A percentile compares a stretch with the other conserved stretches of the same genome.
Evolutionary conservation across 2,797 vertebrate species (phyloP).

Genomic region (Cheracebus regulus): DNA sequence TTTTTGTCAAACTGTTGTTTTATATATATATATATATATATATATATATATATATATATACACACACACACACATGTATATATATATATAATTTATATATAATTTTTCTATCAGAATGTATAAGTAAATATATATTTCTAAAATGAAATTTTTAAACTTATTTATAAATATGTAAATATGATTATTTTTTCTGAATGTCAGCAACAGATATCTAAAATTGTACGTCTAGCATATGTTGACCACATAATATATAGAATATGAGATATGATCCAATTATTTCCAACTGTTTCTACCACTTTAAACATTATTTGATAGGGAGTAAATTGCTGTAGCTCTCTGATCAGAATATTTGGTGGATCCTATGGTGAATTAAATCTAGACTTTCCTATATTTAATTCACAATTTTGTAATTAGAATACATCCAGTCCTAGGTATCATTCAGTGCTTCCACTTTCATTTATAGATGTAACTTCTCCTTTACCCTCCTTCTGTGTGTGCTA

Average conservation of each 20-base stretch:
- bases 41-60: neutral
- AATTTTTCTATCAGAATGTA: neutral
- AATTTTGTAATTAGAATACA: neutral
- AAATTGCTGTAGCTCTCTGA: neutral
- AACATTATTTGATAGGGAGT: neutral
- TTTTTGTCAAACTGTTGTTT: neutral
- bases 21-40: no score
- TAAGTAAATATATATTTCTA: neutral
- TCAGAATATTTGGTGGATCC: neutral
- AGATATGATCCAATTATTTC: neutral
- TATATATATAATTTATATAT: neutral
- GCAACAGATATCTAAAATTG: neutral
- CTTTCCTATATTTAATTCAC: neutral
- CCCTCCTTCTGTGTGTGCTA: no score
- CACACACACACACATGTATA: accelerated
- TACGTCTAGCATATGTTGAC: no score
- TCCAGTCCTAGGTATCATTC: neutral
- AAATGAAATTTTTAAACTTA: neutral
- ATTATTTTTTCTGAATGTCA: neutral
- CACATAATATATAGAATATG: neutral
- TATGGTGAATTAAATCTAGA: neutral
- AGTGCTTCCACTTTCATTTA: neutral
- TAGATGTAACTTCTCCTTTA: neutral
- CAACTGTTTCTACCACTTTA: neutral
- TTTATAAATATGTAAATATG: neutral